Percentiles rank a stretch among this genome's conserved stretches.
These are phyloP conservation scores for Sinonovacula constricta DNA, from an alignment of 1,140 invertebrate genomes.

Conservation along the genomic window DNA sequence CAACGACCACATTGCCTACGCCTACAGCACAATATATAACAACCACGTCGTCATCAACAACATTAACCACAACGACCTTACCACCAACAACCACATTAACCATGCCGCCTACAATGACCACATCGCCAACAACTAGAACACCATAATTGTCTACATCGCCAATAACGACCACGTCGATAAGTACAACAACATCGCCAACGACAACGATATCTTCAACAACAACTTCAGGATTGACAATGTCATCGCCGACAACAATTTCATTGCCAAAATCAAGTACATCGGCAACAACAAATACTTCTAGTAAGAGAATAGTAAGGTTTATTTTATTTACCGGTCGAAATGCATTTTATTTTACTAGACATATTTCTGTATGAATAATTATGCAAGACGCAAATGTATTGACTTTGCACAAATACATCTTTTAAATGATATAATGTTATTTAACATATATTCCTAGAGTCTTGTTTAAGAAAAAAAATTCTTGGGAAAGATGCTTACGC, in stretches of 20 bases:
- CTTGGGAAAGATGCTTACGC: no score
- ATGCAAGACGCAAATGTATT: no score
- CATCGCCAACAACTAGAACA: neutral
- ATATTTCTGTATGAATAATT: no score
- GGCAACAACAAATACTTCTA: no score
- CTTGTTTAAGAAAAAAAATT: no score
- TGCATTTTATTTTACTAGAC: no score
- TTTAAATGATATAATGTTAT: no score
- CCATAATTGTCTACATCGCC: neutral
- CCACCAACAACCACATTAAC: slow-evolving; percentile 9
- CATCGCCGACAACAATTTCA: neutral
- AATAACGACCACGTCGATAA: neutral
- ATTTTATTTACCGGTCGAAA: no score
- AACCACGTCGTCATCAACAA: neutral
- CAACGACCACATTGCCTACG: neutral
- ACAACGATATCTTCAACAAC: neutral
- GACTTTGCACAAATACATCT: no score
- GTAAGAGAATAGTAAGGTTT: no score
- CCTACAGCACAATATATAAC: slow-evolving; percentile 9
- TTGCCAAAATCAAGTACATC: no score
- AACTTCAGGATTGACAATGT: neutral
- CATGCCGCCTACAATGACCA: neutral
- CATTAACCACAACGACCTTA: neutral
- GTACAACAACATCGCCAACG: neutral
- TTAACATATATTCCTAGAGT: no score